Conservation (phyloP, 1,140 invertebrate genomes). For the Callitettix versicolor region DNA sequence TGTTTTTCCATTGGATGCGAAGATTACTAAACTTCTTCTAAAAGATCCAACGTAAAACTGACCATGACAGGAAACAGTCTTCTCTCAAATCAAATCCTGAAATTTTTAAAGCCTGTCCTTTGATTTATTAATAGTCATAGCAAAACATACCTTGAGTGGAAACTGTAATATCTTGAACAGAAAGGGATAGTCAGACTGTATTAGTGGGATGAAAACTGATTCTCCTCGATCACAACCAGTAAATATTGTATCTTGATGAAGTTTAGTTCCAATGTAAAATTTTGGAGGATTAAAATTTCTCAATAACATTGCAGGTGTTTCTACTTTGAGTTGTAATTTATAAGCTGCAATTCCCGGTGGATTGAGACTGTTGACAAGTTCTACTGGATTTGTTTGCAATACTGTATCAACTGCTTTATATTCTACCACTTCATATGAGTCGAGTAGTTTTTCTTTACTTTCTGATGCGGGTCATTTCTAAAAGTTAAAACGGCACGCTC, state of each 20-base stretch:
- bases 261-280: slow-evolving; percentile 34
- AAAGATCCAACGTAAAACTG: slow-evolving; percentile 31
- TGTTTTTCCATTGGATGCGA: too few species aligned
- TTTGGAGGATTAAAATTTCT: slow-evolving; percentile 34
- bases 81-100: slow-evolving; percentile 21
- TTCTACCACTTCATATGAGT: slow-evolving; percentile 13
- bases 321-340: slow-evolving; percentile 28
- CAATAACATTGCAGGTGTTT: slow-evolving; percentile 34
- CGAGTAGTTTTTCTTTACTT: slow-evolving; percentile 23
- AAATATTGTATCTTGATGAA: slow-evolving; percentile 30
- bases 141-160: slow-evolving; percentile 32
- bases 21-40: too few species aligned
- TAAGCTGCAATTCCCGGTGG: slow-evolving; percentile 30
- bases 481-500: slow-evolving; percentile 23
- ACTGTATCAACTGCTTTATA: slow-evolving; percentile 28
- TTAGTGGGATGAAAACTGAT: slow-evolving; percentile 17
- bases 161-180: slow-evolving; percentile 30
- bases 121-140: slow-evolving; percentile 43
- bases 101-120: slow-evolving; percentile 34
- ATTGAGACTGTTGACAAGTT: slow-evolving; percentile 33
- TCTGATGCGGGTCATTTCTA: slow-evolving; percentile 24
- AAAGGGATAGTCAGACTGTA: slow-evolving; percentile 9
- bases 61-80: slow-evolving; percentile 29
- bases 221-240: slow-evolving; percentile 31
- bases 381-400: slow-evolving; percentile 26